Evolutionary conservation across 2,113 vertebrate genomes (phyloP).

Genomic region (Ammospiza caudacuta): DNA sequence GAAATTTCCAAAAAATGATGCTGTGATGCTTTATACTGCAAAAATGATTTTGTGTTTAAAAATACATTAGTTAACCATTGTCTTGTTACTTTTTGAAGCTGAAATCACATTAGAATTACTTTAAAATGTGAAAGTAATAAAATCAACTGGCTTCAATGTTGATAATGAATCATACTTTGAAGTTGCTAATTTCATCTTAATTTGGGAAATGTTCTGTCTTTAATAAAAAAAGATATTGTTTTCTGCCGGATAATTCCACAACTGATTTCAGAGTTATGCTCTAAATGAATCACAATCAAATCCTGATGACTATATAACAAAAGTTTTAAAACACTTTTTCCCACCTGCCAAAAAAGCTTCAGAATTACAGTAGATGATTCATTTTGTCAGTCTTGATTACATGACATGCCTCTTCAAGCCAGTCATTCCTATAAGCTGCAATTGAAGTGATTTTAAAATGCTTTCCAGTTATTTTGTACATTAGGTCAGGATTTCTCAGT

Average conservation of each 20-base stretch:
- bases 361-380: conserved; percentile 10
- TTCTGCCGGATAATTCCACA: not conserved
- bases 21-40: not conserved
- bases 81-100: not conserved
- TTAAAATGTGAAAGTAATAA: not conserved
- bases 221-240: not conserved
- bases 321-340: conserved; percentile 21
- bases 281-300: not conserved
- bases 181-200: not conserved
- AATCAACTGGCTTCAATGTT: not conserved
- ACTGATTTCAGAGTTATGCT: not conserved
- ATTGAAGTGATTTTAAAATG: conserved; percentile 16
- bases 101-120: not conserved
- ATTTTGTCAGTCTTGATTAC: conserved; percentile 24
- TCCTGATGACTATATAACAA: not conserved
- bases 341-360: not conserved
- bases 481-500: not conserved
- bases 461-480: conserved; percentile 6
- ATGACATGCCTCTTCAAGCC: not conserved
- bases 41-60: not conserved
- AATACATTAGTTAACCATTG: not conserved
- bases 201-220: not conserved
- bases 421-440: not conserved
- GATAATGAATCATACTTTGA: not conserved
- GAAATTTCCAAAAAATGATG: not conserved